phyloP scores from a whole-genome alignment of 2,888 invertebrate genomes.

The Lithophane ornitopus region DNA sequence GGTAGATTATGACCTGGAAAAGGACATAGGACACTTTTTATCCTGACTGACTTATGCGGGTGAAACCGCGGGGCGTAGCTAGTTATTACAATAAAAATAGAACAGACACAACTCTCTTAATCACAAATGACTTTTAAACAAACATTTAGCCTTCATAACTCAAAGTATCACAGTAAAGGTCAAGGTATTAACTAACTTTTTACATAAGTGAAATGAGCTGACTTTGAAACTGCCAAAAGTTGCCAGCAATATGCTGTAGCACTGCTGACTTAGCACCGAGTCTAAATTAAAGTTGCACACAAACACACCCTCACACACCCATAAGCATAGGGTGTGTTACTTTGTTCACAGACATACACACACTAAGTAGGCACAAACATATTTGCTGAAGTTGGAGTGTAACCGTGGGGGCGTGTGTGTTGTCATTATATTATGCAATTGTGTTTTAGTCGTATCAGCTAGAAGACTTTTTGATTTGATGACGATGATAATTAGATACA shows the following conservation, averaged over 20 bases:
- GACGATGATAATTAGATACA: background rate
- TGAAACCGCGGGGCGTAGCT: too few relatives aligned
- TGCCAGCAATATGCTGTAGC: constrained; percentile 38
- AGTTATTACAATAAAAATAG: background rate
- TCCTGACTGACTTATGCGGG: too few relatives aligned
- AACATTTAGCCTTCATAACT: constrained; percentile 23
- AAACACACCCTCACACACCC: background rate
- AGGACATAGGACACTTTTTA: too few relatives aligned
- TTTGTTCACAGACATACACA: constrained; percentile 1
- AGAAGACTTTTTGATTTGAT: background rate
- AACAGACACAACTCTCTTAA: background rate
- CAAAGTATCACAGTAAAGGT: constrained; percentile 47
- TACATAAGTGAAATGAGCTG: constrained; percentile 30
- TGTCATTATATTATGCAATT: background rate
- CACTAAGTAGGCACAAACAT: background rate
- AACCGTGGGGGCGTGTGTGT: background rate
- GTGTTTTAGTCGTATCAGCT: background rate
- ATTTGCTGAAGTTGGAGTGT: background rate
- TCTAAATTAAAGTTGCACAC: constrained; percentile 59
- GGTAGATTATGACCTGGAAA: too few relatives aligned
- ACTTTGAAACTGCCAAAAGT: constrained; percentile 47
- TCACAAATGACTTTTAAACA: constrained; percentile 40
- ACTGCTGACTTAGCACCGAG: constrained; percentile 39
- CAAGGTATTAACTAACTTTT: constrained; percentile 50
- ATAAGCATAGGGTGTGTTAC: background rate